A percentile compares a stretch with the other conserved stretches of the same genome.
Evolutionary conservation across 2,888 invertebrate genomes (phyloP).

Genomic region (Acrocera orbiculus): DNA sequence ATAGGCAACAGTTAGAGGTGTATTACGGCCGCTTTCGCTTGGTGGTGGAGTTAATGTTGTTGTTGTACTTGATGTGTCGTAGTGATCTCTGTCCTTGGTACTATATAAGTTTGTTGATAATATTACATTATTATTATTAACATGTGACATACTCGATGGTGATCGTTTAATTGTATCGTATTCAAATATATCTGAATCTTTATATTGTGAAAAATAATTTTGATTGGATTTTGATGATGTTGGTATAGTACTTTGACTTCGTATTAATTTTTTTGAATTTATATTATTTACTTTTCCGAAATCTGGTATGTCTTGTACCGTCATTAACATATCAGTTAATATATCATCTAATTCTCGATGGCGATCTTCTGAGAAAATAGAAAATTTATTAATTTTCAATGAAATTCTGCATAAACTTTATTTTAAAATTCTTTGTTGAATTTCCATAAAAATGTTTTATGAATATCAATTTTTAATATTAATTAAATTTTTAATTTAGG

Average conservation of each 20-base stretch:
- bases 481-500: too few species aligned
- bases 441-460: too few species aligned
- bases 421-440: too few species aligned
- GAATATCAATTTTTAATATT: too few species aligned
- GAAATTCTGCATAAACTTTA: too few species aligned
- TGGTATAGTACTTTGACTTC: constrained; percentile 15
- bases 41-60: constrained; percentile 19
- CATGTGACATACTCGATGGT: constrained; percentile 10
- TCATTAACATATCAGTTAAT: constrained; percentile 70
- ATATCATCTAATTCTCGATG: constrained; percentile 67
- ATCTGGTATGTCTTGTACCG: constrained; percentile 67
- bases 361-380: constrained; percentile 22
- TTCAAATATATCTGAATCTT: constrained; percentile 6
- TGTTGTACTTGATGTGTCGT: constrained; percentile 19
- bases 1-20: constrained; percentile 9
- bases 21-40: constrained; percentile 19
- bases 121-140: neutral
- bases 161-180: constrained; percentile 13
- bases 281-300: constrained; percentile 13
- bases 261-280: constrained; percentile 8
- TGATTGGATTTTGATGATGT: constrained; percentile 7
- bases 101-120: too few species aligned
- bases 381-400: too few species aligned
- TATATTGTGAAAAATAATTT: constrained; percentile 11
- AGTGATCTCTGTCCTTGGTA: constrained; percentile 14